These are phyloP conservation scores for Danio tinwini DNA, from an alignment of 2,797 vertebrate genomes.

Conservation along the genomic window DNA sequence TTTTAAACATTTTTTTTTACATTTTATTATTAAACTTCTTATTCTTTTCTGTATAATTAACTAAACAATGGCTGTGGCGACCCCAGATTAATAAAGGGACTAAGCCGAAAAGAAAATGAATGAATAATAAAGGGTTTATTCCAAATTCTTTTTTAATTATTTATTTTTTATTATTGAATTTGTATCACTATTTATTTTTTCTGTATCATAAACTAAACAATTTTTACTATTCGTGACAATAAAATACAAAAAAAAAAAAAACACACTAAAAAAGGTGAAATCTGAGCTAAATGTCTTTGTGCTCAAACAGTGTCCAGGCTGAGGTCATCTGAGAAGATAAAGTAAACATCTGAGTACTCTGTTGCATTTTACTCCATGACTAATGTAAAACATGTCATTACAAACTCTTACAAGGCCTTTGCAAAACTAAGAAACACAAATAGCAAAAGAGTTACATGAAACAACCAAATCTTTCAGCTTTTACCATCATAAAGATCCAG, in stretches of 20 bases:
- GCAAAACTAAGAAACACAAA: neutral
- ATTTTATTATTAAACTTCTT: no score
- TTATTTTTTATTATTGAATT: no score
- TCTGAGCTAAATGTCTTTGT: neutral
- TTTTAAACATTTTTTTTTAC: no score
- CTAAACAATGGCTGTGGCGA: no score
- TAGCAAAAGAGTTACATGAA: neutral
- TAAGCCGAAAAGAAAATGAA: no score
- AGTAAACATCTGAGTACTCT: constrained; percentile 1
- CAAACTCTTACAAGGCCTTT: neutral
- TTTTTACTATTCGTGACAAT: no score
- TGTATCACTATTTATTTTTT: no score
- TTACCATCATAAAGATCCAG: neutral
- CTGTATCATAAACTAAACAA: no score
- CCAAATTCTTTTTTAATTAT: no score
- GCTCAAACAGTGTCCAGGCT: neutral
- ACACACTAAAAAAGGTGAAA: neutral
- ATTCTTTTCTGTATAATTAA: no score
- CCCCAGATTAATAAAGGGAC: no score
- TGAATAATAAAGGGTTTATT: no score
- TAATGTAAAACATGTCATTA: neutral
- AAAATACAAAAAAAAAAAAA: neutral
- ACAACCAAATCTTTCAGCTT: neutral
- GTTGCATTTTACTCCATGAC: neutral
- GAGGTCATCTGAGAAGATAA: neutral